phyloP scores from a whole-genome alignment of 2,888 invertebrate species.

The Hypsopygia costalis region DNA sequence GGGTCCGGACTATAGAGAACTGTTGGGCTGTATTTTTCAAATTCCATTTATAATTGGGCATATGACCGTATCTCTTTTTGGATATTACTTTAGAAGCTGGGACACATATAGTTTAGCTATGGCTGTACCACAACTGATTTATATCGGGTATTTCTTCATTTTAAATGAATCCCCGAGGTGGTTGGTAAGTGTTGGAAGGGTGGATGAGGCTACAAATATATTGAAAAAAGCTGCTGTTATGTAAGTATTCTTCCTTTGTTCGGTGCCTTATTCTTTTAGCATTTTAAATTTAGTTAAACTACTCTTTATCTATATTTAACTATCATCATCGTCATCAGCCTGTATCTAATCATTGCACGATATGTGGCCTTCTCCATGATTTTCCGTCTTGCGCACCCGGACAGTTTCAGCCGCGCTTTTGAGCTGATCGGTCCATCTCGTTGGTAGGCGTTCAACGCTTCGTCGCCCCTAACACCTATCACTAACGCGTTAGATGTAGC shows the following conservation, averaged over 20 bases:
- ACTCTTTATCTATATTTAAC: no score
- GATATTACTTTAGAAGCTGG: constrained; percentile 84
- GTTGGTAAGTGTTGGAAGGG: constrained; percentile 85
- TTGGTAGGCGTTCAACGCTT: no score
- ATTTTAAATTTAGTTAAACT: no score
- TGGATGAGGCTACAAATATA: constrained; percentile 82
- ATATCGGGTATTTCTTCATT: constrained; percentile 85
- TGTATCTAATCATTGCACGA: no score
- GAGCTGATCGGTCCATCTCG: no score
- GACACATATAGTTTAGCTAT: constrained; percentile 82
- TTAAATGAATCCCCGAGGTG: constrained; percentile 90
- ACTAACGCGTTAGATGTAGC: no score
- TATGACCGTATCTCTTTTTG: constrained; percentile 82
- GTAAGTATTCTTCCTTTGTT: constrained; percentile 44
- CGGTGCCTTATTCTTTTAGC: no score
- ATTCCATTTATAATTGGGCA: constrained; percentile 86
- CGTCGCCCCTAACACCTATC: no score
- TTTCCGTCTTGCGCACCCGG: no score
- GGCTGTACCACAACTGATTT: constrained; percentile 80
- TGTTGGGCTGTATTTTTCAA: constrained; percentile 83
- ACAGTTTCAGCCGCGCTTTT: no score
- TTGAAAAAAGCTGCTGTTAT: constrained; percentile 83
- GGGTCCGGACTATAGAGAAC: constrained; percentile 75
- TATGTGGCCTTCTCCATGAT: no score
- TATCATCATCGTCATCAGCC: no score